Evolutionary conservation across 2,888 invertebrate genomes (phyloP), one percentile per base, ranked within the genome.

Genomic region (Aphrophora alni): DNA sequence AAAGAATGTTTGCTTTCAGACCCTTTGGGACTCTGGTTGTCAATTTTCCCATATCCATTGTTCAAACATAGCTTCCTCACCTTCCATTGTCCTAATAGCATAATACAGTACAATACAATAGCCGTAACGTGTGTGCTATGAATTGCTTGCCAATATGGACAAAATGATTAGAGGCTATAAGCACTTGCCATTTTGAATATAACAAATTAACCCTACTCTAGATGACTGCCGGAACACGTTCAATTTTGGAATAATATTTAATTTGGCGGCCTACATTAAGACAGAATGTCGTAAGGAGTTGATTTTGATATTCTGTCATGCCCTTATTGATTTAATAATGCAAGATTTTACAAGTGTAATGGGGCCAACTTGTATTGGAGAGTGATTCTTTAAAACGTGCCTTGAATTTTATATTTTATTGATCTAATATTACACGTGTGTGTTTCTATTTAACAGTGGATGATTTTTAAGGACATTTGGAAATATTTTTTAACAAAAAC

Each of bases 1-100:
- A 59, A 59, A 59, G 59, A 59, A 59, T 59, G 59, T 59, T 59
- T 59, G 59, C 59, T 59, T 59, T 59, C 59, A 59, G 59, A 59
- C 4, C 59, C 59, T 59, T 21, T 21, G 59, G 59, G 59, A 1
- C 59, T 21, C 21, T 1, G 59, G 12, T 21, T 33, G 38, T 73
- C 33, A n/a, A 72, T 72, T 72, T 26, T 72, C 14, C 71, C 10
- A 27, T 27, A 26, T 27, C 21, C 71, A 73, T n/a, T 28, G 71
- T 71, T 26, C 71, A 27, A 71, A 26, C 71, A 71, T 27, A 27
- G 71, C 21, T 73, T 38, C 73, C 73, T 73, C 73, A 73, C 28
- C 28, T 27, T 1, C 33, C 10, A 38, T 73, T 73, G 73, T 73
- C 71, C 26, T 71, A 26, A 25, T 27, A n/a, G 28, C 28, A n/a